A percentile compares a stretch with the other conserved stretches of the same genome.
Conservation (phyloP, 2,113 vertebrate species). For the Pedetes capensis region DNA sequence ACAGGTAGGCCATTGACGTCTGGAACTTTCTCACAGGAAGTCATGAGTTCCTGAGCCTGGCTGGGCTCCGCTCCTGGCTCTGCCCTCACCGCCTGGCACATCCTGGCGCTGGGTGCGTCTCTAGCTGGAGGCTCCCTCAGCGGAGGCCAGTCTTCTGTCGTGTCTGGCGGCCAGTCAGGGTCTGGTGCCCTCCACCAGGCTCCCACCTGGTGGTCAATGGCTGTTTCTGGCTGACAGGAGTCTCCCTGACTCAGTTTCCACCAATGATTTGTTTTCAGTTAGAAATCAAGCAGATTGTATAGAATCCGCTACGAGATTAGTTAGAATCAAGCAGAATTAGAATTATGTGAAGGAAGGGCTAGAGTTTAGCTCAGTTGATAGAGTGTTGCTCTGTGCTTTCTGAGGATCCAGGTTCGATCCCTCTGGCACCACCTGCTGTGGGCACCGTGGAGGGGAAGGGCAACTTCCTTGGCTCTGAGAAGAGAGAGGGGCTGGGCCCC, state of each 20-base stretch:
- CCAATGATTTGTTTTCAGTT: neutral
- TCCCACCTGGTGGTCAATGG: neutral
- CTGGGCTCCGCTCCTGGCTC: neutral
- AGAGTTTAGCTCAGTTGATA: no score
- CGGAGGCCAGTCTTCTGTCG: no score
- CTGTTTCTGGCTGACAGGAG: neutral
- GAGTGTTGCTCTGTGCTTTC: no score
- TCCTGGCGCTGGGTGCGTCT: neutral
- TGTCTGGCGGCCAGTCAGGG: no score
- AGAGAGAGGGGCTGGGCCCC: neutral
- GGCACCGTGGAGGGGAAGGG: neutral
- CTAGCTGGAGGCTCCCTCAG: neutral
- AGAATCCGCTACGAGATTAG: no score
- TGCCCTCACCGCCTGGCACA: neutral
- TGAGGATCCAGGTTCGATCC: no score
- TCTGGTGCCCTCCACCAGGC: rapidly evolving
- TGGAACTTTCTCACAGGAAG: no score
- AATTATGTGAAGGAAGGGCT: neutral
- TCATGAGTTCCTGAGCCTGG: neutral
- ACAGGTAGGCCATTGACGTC: neutral
- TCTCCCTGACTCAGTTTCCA: neutral
- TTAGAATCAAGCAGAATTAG: no score
- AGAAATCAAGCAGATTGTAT: neutral
- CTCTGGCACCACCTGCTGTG: neutral
- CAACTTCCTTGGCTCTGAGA: neutral